Percentiles rank a stretch among this genome's conserved stretches.
These are phyloP conservation scores for Oceanodroma tethys DNA, from an alignment of 2,113 vertebrate species.

Conservation along the genomic window DNA sequence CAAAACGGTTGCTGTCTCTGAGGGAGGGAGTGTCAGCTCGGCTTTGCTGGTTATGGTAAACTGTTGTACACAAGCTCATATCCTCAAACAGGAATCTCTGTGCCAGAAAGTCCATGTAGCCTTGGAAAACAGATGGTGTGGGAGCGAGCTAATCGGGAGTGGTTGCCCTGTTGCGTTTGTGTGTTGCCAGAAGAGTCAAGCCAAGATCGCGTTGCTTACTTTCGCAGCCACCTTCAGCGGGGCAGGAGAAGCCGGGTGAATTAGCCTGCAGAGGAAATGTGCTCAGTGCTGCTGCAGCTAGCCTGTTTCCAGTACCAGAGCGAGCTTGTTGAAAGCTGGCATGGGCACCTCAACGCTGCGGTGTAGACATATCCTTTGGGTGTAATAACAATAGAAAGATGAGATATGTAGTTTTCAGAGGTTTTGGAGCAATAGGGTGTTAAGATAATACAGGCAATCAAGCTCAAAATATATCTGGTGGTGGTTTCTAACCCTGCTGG, in stretches of 20 bases:
- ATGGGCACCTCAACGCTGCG: not conserved
- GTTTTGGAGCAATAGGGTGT: slow-evolving; percentile 42
- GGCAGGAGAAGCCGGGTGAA: not conserved
- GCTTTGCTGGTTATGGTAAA: slow-evolving; percentile 44
- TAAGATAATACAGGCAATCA: slow-evolving; percentile 52
- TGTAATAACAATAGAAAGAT: slow-evolving; percentile 57
- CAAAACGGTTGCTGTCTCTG: slow-evolving; percentile 4
- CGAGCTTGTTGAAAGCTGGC: slow-evolving; percentile 16
- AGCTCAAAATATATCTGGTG: slow-evolving; percentile 51
- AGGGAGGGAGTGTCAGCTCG: slow-evolving; percentile 37
- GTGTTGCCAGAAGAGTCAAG: slow-evolving; percentile 40
- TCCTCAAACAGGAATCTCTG: slow-evolving; percentile 20
- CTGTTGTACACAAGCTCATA: slow-evolving; percentile 51
- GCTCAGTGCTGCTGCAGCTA: not conserved
- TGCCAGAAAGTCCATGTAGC: slow-evolving; percentile 53
- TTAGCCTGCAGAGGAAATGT: not conserved
- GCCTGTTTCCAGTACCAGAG: not conserved
- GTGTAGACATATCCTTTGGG: slow-evolving; percentile 60
- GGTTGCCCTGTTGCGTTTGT: slow-evolving; percentile 32
- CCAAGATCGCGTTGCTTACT: not conserved
- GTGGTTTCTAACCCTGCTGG: slow-evolving; percentile 58
- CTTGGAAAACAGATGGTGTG: slow-evolving; percentile 52
- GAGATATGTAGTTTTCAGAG: slow-evolving; percentile 48
- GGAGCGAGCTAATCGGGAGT: slow-evolving; percentile 33
- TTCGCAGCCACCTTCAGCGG: not conserved